A percentile compares a stretch with the other conserved stretches of the same genome.
Evolutionary conservation across 2,888 invertebrate species (phyloP).

Genomic region (Celastrina argiolus): DNA sequence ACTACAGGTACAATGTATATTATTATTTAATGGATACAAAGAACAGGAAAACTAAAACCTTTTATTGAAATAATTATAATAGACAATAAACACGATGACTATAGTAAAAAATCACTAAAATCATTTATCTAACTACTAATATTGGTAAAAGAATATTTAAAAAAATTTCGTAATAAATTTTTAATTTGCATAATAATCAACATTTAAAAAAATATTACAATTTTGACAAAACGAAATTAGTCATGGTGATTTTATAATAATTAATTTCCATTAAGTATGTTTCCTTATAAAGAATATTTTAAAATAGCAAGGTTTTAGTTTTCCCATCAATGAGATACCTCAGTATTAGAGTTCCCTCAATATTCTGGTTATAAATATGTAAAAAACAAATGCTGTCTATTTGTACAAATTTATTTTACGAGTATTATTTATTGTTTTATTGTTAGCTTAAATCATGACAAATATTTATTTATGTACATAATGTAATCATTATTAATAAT

Average conservation of each 20-base stretch:
- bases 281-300: not conserved
- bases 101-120: no score
- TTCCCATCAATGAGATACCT: not conserved
- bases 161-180: no score
- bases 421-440: constrained; percentile 64
- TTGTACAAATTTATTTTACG: constrained; percentile 42
- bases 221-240: no score
- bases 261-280: not conserved
- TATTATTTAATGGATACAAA: not conserved
- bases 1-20: not conserved
- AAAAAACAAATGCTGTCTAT: constrained; percentile 24
- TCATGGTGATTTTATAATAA: no score
- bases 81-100: no score
- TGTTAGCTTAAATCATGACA: constrained; percentile 69
- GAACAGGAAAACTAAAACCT: constrained; percentile 13
- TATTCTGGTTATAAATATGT: not conserved
- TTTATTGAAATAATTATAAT: not conserved
- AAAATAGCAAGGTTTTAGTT: constrained; percentile 1
- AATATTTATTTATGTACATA: constrained; percentile 63
- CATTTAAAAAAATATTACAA: no score
- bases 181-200: no score
- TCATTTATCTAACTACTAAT: no score
- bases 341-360: not conserved
- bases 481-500: constrained; percentile 17
- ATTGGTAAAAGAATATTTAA: no score